Percentiles rank a stretch among this genome's conserved stretches.
Conservation (phyloP, 2,888 invertebrate genomes). For the Melangyna quadrimaculata region DNA sequence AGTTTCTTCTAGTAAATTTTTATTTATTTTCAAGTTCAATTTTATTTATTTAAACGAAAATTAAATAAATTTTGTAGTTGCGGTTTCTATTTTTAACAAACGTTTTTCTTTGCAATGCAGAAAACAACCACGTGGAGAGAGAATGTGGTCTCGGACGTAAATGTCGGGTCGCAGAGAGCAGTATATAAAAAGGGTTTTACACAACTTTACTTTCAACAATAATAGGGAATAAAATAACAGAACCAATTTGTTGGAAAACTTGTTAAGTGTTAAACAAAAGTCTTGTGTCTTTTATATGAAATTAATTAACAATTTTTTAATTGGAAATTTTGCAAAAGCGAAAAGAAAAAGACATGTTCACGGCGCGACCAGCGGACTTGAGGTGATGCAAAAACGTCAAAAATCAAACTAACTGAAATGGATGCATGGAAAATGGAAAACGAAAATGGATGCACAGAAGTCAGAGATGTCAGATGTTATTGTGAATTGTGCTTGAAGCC, state of each 20-base stretch:
- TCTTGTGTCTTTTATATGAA: neutral
- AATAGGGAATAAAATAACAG: neutral
- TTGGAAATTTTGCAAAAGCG: slow-evolving; percentile 11
- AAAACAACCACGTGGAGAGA: slow-evolving; percentile 14
- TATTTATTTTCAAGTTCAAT: slow-evolving; percentile 23
- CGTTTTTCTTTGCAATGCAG: slow-evolving; percentile 4
- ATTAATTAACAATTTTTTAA: neutral
- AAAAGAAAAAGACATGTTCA: slow-evolving; percentile 28
- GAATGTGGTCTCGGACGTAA: neutral
- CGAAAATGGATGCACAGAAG: no score
- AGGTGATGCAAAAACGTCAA: neutral
- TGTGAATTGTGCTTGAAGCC: slow-evolving; percentile 34
- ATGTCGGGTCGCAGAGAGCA: neutral
- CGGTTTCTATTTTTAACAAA: slow-evolving; percentile 11
- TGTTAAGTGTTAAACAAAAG: neutral
- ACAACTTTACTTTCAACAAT: neutral
- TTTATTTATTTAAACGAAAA: slow-evolving; percentile 14
- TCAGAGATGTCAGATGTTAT: no score
- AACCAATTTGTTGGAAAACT: neutral
- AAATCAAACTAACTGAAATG: neutral
- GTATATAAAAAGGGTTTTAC: neutral
- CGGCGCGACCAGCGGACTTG: slow-evolving; percentile 15
- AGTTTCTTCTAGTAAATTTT: neutral
- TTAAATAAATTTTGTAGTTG: neutral
- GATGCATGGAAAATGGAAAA: neutral